phyloP scores from a whole-genome alignment of 2,797 vertebrate species.

The Scyliorhinus canicula region DNA sequence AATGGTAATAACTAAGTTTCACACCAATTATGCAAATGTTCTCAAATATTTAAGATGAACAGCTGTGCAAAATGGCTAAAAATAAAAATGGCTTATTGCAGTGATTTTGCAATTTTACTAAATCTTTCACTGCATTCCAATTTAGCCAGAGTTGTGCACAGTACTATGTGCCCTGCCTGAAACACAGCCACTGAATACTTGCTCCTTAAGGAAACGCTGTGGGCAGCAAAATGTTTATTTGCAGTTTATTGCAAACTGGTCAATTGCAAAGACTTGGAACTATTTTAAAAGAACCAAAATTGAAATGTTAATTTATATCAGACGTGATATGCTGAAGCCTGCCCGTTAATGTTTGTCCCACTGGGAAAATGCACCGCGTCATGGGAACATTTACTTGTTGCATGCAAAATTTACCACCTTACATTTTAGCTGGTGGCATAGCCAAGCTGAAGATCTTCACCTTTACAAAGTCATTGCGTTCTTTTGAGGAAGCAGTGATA shows the following conservation, averaged over 20 bases:
- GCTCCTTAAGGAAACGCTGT: background rate
- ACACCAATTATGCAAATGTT: background rate
- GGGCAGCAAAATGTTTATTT: background rate
- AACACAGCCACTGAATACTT: background rate
- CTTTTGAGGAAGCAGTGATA: too few relatives aligned
- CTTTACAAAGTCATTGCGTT: background rate
- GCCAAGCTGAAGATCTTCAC: background rate
- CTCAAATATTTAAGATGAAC: background rate
- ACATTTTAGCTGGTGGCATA: background rate
- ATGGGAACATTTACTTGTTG: background rate
- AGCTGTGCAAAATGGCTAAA: background rate
- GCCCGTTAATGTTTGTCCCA: background rate
- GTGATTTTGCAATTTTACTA: background rate
- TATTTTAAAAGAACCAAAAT: background rate
- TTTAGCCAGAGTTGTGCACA: background rate
- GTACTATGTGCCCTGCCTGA: background rate
- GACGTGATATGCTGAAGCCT: background rate
- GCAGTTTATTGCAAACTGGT: background rate
- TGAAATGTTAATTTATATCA: background rate
- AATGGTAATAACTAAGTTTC: background rate
- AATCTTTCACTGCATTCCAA: background rate
- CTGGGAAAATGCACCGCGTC: background rate
- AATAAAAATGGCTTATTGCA: background rate
- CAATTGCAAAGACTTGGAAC: background rate
- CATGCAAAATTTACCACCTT: background rate